Conservation (phyloP, 1,140 invertebrate species). For the Pseudomyrmex concolor region DNA sequence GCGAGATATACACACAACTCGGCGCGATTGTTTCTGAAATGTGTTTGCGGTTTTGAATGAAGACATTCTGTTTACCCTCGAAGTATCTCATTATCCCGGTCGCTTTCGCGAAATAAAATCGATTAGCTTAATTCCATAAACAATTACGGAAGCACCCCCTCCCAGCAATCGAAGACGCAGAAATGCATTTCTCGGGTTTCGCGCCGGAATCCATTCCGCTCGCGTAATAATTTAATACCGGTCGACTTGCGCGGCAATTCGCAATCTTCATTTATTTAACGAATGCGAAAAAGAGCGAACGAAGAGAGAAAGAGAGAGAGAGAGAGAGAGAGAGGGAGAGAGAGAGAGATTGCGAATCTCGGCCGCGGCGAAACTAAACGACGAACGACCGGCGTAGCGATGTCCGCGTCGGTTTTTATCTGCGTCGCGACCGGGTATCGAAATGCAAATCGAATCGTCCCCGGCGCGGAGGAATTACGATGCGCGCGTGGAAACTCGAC, state of each 20-base stretch:
- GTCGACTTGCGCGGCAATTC: conserved; percentile 24
- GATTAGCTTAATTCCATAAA: background rate
- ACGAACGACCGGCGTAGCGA: conserved; percentile 13
- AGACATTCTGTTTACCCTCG: no score
- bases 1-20: no score
- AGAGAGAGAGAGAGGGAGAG: background rate
- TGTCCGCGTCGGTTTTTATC: conserved; percentile 39
- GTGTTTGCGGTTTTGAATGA: no score
- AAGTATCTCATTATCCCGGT: background rate
- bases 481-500: conserved; percentile 45
- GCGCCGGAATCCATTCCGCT: conserved; percentile 1
- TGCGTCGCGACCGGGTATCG: conserved; percentile 40
- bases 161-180: conserved; percentile 15
- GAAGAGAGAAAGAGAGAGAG: no score
- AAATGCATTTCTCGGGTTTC: conserved; percentile 10
- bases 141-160: background rate
- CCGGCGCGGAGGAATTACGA: conserved; percentile 42
- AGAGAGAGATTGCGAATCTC: conserved; percentile 10
- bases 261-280: conserved; percentile 61
- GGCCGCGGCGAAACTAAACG: conserved; percentile 22
- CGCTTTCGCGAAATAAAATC: background rate
- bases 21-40: no score
- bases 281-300: background rate
- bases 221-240: conserved; percentile 44
- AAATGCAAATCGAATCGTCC: conserved; percentile 58